Conservation (phyloP, 1,140 invertebrate genomes). For the Atta cephalotes region DNA sequence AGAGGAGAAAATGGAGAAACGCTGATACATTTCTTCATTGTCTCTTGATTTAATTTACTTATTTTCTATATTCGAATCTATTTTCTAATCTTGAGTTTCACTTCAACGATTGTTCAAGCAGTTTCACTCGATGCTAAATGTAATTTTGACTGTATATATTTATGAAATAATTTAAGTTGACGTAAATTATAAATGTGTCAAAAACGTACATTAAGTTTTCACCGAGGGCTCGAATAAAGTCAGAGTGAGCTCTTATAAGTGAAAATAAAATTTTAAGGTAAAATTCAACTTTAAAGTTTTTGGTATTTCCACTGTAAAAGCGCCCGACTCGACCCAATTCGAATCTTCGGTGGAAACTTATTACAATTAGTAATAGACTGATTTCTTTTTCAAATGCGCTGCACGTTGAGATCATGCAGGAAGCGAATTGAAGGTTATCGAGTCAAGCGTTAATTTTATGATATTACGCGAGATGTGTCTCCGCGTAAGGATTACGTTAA, state of each 20-base stretch:
- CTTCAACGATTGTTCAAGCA: background rate
- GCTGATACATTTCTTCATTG: background rate
- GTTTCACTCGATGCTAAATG: background rate
- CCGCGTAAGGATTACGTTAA: conserved; percentile 26
- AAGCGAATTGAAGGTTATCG: conserved; percentile 14
- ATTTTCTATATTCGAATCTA: background rate
- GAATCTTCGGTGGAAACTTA: too few relatives aligned
- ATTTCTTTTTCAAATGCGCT: background rate
- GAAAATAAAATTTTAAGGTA: too few relatives aligned
- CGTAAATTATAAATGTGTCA: background rate
- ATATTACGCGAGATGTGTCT: conserved; percentile 9
- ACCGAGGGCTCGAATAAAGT: too few relatives aligned
- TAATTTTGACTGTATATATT: background rate
- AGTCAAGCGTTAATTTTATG: conserved; percentile 34
- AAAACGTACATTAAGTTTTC: too few relatives aligned
- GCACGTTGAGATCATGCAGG: background rate
- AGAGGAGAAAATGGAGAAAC: background rate
- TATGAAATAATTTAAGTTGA: background rate
- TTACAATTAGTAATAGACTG: too few relatives aligned
- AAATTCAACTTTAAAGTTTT: too few relatives aligned
- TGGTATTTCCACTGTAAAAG: too few relatives aligned
- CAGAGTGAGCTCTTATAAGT: too few relatives aligned
- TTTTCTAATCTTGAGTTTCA: background rate
- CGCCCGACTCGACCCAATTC: too few relatives aligned
- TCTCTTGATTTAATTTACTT: background rate